Evolutionary conservation across 1,140 invertebrate genomes (phyloP).

Genomic region (Delia radicum): DNA sequence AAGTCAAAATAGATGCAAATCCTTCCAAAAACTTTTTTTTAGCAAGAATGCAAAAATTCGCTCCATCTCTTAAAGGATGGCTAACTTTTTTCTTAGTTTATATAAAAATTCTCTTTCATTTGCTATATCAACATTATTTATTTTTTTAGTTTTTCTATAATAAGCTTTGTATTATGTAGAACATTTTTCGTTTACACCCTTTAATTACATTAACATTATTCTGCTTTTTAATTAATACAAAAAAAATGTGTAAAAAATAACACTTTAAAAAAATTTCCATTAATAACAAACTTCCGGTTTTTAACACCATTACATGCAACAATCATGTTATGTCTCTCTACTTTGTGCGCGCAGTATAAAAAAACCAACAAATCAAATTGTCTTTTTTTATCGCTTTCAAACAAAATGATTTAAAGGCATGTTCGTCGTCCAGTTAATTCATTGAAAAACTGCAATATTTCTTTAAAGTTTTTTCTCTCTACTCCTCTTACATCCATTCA

Average conservation of each 20-base stretch:
- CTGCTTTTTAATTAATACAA: no score
- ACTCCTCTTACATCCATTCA: not conserved
- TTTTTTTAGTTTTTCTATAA: no score
- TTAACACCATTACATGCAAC: not conserved
- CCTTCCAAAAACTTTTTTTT: no score
- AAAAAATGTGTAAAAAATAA: not conserved
- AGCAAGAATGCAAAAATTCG: no score
- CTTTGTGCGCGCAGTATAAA: not conserved
- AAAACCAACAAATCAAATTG: conserved; percentile 8
- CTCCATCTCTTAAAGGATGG: no score
- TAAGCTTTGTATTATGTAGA: no score
- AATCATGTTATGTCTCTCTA: not conserved
- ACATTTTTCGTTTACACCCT: no score
- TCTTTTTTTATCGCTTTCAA: not conserved
- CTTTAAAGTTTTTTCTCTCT: not conserved
- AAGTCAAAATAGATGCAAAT: no score
- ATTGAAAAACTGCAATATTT: conserved; percentile 21
- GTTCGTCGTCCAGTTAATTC: conserved; percentile 17
- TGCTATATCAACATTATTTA: no score
- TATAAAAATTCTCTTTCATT: no score
- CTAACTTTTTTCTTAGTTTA: no score
- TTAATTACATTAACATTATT: no score
- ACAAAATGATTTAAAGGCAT: conserved; percentile 19
- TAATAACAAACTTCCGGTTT: conserved; percentile 15
- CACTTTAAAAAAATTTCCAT: not conserved